Conservation (phyloP, 1,140 invertebrate genomes). For the Euwallacea similis region DNA sequence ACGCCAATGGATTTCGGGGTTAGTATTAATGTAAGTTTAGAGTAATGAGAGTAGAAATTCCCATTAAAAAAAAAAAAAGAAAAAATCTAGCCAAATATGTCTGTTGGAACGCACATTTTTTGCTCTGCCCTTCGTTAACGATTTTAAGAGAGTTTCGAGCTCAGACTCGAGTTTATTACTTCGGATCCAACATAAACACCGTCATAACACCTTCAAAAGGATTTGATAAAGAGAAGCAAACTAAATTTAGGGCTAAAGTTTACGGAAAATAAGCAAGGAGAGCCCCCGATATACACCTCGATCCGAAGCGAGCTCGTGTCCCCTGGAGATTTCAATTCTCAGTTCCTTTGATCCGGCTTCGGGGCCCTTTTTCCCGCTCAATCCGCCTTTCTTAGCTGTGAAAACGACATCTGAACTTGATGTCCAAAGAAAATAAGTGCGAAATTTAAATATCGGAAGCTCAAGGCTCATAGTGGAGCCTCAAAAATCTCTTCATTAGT, state of each 20-base stretch:
- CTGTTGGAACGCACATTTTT: no score
- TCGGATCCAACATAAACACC: constrained; percentile 24
- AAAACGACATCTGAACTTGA: constrained; percentile 47
- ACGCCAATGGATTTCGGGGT: no score
- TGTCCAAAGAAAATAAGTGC: constrained; percentile 42
- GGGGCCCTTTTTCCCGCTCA: constrained; percentile 8
- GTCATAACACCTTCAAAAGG: constrained; percentile 25
- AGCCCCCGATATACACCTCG: constrained; percentile 1
- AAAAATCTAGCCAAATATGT: no score
- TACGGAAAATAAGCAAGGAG: constrained; percentile 26
- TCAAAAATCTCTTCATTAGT: background rate
- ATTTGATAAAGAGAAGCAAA: constrained; percentile 24
- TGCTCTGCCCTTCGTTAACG: no score
- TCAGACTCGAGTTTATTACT: constrained; percentile 11
- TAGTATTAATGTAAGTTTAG: no score
- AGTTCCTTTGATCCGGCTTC: constrained; percentile 41
- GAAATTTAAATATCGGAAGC: constrained; percentile 40
- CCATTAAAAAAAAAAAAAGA: no score
- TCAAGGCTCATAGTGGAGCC: constrained; percentile 33
- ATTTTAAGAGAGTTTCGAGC: no score
- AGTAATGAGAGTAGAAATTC: no score
- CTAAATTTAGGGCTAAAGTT: constrained; percentile 23
- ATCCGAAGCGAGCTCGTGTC: constrained; percentile 29
- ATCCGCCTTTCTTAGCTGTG: constrained; percentile 31
- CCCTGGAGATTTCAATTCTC: constrained; percentile 49